Base-by-base conservation (phyloP, 2,797 vertebrate species). In the Pogoniulus pusillus region DNA sequence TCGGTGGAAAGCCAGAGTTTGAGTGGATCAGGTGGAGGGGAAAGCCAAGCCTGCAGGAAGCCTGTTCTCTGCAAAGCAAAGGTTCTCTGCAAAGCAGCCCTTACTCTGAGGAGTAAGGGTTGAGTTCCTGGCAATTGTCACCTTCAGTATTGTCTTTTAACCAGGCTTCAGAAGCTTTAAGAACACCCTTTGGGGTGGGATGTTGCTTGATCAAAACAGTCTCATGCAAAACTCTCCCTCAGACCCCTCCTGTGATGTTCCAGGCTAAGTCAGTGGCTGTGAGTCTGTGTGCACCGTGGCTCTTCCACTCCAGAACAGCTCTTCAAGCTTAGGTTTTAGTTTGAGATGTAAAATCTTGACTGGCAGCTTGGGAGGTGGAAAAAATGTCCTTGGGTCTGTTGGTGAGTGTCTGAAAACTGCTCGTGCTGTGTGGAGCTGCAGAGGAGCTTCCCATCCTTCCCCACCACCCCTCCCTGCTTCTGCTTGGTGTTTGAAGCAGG, bases 391-490 rank as follows among this genome's bases (percentile, higher is more conserved):
- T 3, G 2, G 81, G 55, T 58, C n/a, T 64, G 62, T 41, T 10
- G 53, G 82, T 35, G 69, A 59, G 2, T 11, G 37, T 11, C 54
- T 88, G 88, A 9, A 32, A 74, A 3, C 17, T 45, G 47, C 15
- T 20, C 16, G 27, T 20, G 45, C 37, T 47, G 1, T 19, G 55
- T 41, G 39, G 49, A 34, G 58, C 26, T n/a, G n/a, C 11, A 8
- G 16, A 9, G 62, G 51, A 49, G 8, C 76, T 80, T 66, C 57
- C 47, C 30, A 1, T 32, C 57, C 65, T 49, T 62, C 64, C 32
- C 71, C 10, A 5, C 14, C 4, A 0, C 53, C 35, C 23, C 32
- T 59, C 41, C 19, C 11, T 0, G 0, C 23, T 69, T 18, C 69
- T 27, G 16, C 30, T 16, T 49, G 43, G 43, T 10, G 13, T 6